A percentile compares a stretch with the other conserved stretches of the same genome.
phyloP scores from a whole-genome alignment of 2,113 vertebrate species.

The Rhinogobius similis region DNA sequence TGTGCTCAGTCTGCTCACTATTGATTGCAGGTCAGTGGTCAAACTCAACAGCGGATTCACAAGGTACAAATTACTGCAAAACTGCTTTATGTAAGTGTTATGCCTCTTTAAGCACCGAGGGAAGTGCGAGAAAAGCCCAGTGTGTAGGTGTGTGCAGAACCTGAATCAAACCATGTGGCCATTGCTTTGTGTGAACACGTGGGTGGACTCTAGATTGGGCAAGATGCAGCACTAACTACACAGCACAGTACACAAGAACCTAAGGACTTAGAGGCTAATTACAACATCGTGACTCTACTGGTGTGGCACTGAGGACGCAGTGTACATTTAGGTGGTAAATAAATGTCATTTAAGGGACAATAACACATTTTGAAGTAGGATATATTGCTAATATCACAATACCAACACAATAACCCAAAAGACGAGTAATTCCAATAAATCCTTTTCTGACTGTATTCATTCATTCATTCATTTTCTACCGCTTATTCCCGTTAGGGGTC shows the following conservation, averaged over 20 bases:
- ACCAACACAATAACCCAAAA: no score
- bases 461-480: no score
- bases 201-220: slow-evolving; percentile 15
- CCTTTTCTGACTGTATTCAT: no score
- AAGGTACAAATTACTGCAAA: slow-evolving; percentile 8
- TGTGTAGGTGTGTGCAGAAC: slow-evolving; percentile 42
- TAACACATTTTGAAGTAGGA: no score
- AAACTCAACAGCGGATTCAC: slow-evolving; percentile 18
- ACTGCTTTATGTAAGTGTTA: slow-evolving; percentile 28
- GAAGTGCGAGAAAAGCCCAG: slow-evolving; percentile 22
- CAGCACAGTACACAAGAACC: slow-evolving; percentile 22
- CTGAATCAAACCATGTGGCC: slow-evolving; percentile 49
- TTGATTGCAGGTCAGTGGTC: slow-evolving; percentile 27
- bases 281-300: slow-evolving; percentile 36
- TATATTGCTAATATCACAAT: no score
- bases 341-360: slow-evolving; percentile 39
- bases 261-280: slow-evolving; percentile 58
- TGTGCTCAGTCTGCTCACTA: slow-evolving; percentile 1
- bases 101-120: slow-evolving; percentile 22
- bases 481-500: no score
- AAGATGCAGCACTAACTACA: slow-evolving; percentile 33
- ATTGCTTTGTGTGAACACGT: slow-evolving; percentile 22
- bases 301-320: slow-evolving; percentile 37
- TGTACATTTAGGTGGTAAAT: slow-evolving; percentile 55
- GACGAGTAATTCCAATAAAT: no score